These are phyloP conservation scores for Trematomus loennbergii DNA, from an alignment of 2,113 vertebrate species.

Conservation along the genomic window DNA sequence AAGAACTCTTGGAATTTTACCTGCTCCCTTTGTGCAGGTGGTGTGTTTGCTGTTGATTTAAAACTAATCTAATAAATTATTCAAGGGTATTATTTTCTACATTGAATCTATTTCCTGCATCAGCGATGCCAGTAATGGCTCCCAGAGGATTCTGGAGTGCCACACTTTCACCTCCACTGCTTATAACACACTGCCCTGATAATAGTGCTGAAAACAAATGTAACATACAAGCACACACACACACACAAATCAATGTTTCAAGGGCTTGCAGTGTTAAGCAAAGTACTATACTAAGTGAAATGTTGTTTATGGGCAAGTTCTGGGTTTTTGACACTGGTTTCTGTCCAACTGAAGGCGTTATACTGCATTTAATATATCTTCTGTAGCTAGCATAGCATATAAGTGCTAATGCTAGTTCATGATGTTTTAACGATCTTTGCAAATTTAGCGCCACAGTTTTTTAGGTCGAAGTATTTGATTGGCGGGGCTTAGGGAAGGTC, in stretches of 20 bases:
- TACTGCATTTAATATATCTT: too few species aligned
- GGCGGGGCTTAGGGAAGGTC: too few species aligned
- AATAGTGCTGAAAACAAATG: slow-evolving; percentile 41
- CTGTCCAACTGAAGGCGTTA: not conserved
- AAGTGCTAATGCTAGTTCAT: too few species aligned
- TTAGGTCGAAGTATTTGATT: too few species aligned
- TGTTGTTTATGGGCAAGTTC: slow-evolving; percentile 40
- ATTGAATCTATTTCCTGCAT: slow-evolving; percentile 86
- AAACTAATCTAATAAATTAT: slow-evolving; percentile 85
- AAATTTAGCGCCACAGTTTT: too few species aligned
- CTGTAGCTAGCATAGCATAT: too few species aligned
- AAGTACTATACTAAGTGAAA: slow-evolving; percentile 56
- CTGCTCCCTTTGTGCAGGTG: slow-evolving; percentile 56
- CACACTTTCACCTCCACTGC: slow-evolving; percentile 65
- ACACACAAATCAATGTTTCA: slow-evolving; percentile 58
- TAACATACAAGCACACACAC: slow-evolving; percentile 31
- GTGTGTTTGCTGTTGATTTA: slow-evolving; percentile 78
- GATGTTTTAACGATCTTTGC: too few species aligned
- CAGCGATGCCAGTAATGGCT: slow-evolving; percentile 84
- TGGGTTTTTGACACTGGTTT: slow-evolving; percentile 5
- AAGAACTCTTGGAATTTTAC: slow-evolving; percentile 61
- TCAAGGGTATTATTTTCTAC: slow-evolving; percentile 84
- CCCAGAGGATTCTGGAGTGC: slow-evolving; percentile 73
- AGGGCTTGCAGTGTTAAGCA: slow-evolving; percentile 48
- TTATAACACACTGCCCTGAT: slow-evolving; percentile 67